These are phyloP conservation scores for Axea sp. DNA, from an alignment of 2,888 invertebrate species.

Conservation along the genomic window DNA sequence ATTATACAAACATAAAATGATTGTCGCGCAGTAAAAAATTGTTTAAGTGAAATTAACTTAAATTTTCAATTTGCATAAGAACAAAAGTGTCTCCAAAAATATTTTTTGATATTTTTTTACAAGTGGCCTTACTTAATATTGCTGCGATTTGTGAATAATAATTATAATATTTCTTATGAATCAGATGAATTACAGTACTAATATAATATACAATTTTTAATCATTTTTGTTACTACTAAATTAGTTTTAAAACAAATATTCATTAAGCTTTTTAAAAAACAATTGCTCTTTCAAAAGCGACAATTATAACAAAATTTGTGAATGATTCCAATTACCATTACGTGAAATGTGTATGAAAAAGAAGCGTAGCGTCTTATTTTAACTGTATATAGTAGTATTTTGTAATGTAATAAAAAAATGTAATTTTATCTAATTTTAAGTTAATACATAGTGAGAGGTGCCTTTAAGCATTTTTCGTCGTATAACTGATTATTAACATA, in stretches of 20 bases:
- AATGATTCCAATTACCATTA: constrained; percentile 66
- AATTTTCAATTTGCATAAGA: constrained; percentile 23
- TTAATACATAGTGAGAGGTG: constrained; percentile 74
- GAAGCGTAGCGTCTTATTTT: constrained; percentile 67
- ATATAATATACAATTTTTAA: constrained; percentile 3
- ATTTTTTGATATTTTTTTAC: background rate
- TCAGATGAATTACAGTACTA: background rate
- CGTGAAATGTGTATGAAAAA: constrained; percentile 61
- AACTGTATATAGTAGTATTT: constrained; percentile 77
- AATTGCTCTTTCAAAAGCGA: constrained; percentile 8
- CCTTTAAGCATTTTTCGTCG: constrained; percentile 69
- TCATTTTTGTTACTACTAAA: constrained; percentile 5
- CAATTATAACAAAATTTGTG: constrained; percentile 34
- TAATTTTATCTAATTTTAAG: constrained; percentile 76
- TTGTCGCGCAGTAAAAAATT: too few species aligned
- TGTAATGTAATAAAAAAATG: constrained; percentile 69
- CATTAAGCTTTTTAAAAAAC: background rate
- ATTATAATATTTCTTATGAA: constrained; percentile 11
- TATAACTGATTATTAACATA: constrained; percentile 49
- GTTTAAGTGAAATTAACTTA: too few species aligned
- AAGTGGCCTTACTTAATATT: constrained; percentile 1
- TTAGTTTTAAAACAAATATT: background rate
- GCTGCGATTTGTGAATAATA: constrained; percentile 6
- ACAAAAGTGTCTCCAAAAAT: background rate
- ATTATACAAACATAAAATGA: constrained; percentile 60